Percentiles rank a stretch among this genome's conserved stretches.
Evolutionary conservation across 2,113 vertebrate genomes (phyloP).

Genomic region (Pao palembangensis): DNA sequence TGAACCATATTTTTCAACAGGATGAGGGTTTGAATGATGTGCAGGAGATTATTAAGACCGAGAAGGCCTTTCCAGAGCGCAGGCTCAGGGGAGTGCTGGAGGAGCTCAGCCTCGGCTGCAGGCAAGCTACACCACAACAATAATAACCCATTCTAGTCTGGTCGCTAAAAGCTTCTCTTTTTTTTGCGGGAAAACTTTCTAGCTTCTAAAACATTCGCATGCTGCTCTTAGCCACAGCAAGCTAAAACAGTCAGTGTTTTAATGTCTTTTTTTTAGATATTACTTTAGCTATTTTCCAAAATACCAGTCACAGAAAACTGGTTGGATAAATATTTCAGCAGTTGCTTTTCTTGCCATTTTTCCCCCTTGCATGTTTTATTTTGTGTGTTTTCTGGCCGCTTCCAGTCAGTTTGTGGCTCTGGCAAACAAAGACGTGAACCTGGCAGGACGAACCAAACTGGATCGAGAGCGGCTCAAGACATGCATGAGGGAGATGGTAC

Average conservation of each 20-base stretch:
- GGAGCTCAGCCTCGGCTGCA: slow-evolving; percentile 86
- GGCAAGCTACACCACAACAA: slow-evolving; percentile 63
- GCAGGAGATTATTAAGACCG: slow-evolving; percentile 96
- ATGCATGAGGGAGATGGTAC: slow-evolving; percentile 92
- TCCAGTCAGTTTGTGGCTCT: slow-evolving; percentile 85
- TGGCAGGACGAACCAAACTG: slow-evolving; percentile 82
- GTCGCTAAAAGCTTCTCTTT: not conserved
- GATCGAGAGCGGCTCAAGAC: slow-evolving; percentile 92
- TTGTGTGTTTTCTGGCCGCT: slow-evolving; percentile 11
- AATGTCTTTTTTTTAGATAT: not conserved
- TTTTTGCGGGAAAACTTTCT: too few species aligned
- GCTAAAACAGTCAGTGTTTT: not conserved
- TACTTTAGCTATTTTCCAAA: not conserved
- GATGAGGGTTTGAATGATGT: slow-evolving; percentile 96
- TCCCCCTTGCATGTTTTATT: not conserved
- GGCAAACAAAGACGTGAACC: slow-evolving; percentile 88
- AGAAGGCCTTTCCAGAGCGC: slow-evolving; percentile 91
- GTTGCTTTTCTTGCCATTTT: not conserved
- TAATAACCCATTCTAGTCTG: slow-evolving; percentile 5
- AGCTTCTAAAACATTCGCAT: too few species aligned
- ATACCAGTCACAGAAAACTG: not conserved
- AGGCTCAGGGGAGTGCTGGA: slow-evolving; percentile 92
- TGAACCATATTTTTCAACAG: slow-evolving; percentile 60
- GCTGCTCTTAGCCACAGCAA: too few species aligned
- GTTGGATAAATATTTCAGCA: not conserved